These are phyloP conservation scores for Plecotus auritus DNA, from an alignment of 2,113 vertebrate species.

Conservation along the genomic window DNA sequence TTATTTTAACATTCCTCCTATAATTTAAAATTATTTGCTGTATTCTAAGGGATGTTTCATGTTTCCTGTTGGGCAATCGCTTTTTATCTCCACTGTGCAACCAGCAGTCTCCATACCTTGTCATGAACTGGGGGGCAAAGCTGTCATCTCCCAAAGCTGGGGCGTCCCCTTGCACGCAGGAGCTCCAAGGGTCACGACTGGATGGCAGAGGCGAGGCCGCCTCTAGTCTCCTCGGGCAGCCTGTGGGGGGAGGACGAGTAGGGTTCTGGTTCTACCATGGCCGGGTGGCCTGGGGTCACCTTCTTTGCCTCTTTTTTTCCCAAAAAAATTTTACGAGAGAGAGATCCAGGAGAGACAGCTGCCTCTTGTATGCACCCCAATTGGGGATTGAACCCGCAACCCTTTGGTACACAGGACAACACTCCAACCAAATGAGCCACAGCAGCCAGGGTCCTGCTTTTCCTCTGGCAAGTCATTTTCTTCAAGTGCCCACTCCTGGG, in stretches of 20 bases:
- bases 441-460: not conserved
- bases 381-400: not conserved
- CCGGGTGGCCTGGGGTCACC: not conserved
- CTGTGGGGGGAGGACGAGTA: fast-evolving
- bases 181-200: fast-evolving
- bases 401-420: not conserved
- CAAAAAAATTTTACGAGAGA: not conserved
- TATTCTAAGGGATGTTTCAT: not conserved
- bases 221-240: not conserved
- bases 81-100: not conserved
- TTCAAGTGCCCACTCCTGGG: not conserved
- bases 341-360: not conserved
- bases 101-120: not conserved
- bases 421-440: not conserved
- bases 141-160: too few species aligned
- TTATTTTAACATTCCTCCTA: not conserved
- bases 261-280: not conserved
- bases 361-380: not conserved
- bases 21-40: not conserved
- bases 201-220: not conserved
- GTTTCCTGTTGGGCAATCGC: not conserved
- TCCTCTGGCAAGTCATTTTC: not conserved
- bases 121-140: not conserved
- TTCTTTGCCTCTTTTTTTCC: not conserved
- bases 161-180: not conserved